Percentiles rank a stretch among this genome's conserved stretches.
Conservation (phyloP, 2,888 invertebrate genomes). For the Mallateleia sp. region DNA sequence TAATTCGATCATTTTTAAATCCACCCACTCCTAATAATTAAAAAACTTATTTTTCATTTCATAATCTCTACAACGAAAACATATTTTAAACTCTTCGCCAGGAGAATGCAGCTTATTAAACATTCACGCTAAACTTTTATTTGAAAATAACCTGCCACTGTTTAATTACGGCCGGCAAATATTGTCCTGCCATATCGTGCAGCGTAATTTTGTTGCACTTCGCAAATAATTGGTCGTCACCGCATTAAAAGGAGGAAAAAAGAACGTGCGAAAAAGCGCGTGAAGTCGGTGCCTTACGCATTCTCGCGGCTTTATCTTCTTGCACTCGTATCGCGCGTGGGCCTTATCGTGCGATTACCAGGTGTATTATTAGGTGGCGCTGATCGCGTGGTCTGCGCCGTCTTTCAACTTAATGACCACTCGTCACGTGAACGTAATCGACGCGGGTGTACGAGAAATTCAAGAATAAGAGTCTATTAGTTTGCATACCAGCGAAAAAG, state of each 20-base stretch:
- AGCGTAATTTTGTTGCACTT: constrained; percentile 19
- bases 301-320: constrained; percentile 79
- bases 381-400: constrained; percentile 87
- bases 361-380: constrained; percentile 88
- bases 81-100: no score
- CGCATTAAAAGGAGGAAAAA: constrained; percentile 7
- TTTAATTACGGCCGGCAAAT: no score
- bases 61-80: no score
- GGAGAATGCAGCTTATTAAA: no score
- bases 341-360: constrained; percentile 88
- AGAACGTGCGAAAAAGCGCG: constrained; percentile 57
- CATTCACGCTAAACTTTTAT: no score
- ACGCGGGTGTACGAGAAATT: constrained; percentile 64
- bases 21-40: no score
- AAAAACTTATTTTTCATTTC: no score
- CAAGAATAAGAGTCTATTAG: constrained; percentile 67
- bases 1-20: no score
- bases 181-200: constrained; percentile 18
- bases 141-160: no score
- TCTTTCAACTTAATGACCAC: constrained; percentile 84
- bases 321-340: constrained; percentile 78
- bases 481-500: constrained; percentile 49
- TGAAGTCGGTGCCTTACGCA: constrained; percentile 48
- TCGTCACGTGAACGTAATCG: constrained; percentile 85
- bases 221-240: constrained; percentile 32